Evolutionary conservation across 1,140 invertebrate genomes (phyloP).

Genomic region (Hycleus phaleratus): DNA sequence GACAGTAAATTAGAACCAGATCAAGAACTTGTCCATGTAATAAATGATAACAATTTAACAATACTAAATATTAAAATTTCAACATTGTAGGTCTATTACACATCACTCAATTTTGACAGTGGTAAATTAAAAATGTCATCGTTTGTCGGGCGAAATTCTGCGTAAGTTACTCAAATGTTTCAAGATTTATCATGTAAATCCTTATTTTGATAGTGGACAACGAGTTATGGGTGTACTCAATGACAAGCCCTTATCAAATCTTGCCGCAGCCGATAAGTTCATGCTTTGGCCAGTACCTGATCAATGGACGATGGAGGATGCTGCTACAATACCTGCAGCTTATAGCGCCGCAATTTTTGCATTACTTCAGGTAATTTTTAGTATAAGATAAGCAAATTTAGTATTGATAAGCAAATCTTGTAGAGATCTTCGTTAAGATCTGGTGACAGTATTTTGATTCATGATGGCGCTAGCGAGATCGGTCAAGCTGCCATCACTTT

Average conservation of each 20-base stretch:
- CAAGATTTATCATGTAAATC: conserved; percentile 27
- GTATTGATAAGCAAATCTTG: too few relatives aligned
- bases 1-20: too few relatives aligned
- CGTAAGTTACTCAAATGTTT: conserved; percentile 41
- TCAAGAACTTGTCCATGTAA: too few relatives aligned
- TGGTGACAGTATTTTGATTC: conserved; percentile 47
- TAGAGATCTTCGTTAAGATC: too few relatives aligned
- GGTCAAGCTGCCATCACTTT: conserved; percentile 79
- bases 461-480: conserved; percentile 82
- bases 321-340: conserved; percentile 79
- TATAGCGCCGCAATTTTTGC: conserved; percentile 82
- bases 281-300: conserved; percentile 68
- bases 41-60: too few relatives aligned
- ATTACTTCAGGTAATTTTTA: conserved; percentile 44
- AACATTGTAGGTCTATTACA: too few relatives aligned
- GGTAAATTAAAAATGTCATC: conserved; percentile 74
- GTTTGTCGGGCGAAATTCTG: conserved; percentile 71
- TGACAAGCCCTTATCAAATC: background rate
- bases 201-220: too few relatives aligned
- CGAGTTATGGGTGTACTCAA: too few relatives aligned
- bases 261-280: conserved; percentile 84
- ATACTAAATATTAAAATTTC: too few relatives aligned
- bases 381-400: too few relatives aligned
- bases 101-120: too few relatives aligned
- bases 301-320: conserved; percentile 75